A percentile compares a stretch with the other conserved stretches of the same genome.
phyloP scores from a whole-genome alignment of 2,797 vertebrate species.

The Coregonus ussuriensis region DNA sequence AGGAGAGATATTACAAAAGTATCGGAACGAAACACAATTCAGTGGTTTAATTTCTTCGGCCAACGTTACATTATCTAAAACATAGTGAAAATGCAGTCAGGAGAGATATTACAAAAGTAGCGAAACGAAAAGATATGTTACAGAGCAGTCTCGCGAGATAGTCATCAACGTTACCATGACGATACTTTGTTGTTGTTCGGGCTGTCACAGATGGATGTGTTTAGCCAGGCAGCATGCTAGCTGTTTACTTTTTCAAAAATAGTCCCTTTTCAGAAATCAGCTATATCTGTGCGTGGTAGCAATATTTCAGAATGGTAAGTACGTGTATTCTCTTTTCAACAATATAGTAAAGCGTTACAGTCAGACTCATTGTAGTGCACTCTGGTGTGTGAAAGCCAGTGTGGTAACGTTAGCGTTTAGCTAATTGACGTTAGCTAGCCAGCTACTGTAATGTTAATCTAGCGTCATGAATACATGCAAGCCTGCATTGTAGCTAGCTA shows the following conservation, averaged over 20 bases:
- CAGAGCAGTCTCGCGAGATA: background rate
- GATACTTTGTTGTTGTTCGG: conserved; percentile 8
- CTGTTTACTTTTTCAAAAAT: background rate
- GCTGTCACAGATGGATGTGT: background rate
- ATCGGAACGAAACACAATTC: too few relatives aligned
- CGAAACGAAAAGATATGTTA: background rate
- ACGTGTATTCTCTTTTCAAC: background rate
- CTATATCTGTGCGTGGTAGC: background rate
- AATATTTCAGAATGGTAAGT: conserved; percentile 20
- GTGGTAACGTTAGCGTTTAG: background rate
- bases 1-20: too few relatives aligned
- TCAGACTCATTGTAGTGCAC: background rate
- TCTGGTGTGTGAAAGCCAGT: background rate
- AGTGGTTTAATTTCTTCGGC: background rate
- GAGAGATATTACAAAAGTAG: too few relatives aligned
- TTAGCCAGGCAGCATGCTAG: background rate
- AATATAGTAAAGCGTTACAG: background rate
- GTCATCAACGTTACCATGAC: background rate
- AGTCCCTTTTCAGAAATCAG: background rate
- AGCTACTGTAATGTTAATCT: background rate
- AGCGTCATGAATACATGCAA: background rate
- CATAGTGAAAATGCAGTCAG: too few relatives aligned
- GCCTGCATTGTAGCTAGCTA: background rate
- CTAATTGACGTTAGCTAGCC: too few relatives aligned
- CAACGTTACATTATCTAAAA: background rate